Evolutionary conservation across 1,140 invertebrate species (phyloP), one percentile per base, ranked within the genome.

Genomic region (Anoplolepis gracilipes): DNA sequence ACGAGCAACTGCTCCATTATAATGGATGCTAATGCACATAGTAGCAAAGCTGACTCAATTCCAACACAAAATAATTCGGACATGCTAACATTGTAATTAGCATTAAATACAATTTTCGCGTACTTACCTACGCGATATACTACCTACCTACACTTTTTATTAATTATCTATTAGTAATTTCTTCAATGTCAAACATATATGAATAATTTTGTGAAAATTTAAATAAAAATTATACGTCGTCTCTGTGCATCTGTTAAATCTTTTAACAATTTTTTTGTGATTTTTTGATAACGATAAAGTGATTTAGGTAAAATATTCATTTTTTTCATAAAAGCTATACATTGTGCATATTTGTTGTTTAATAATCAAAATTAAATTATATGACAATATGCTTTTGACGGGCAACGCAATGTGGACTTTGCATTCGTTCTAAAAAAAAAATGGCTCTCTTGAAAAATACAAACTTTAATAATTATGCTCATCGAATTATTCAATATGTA

Each of bases 1-100:
- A 79, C 62, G 36, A 53, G 67, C 22, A n/a, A n/a, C n/a, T n/a
- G 22, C 62, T 30, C 42, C 13, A 16, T 39, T 55, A 69, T 55
- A 70, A 79, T 39, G 22, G 13, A 39, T 36, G 25, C n/a, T 59
- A 72, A 82, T 59, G 78, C 28, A 42, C 36, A 69, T 10, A 42
- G 19, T 13, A 42, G 53, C 25, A 25, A 72, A 59, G 28, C 49
- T 67, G 11, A 36, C 65, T 72, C 36, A 46, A 33, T 82, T 72
- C 33, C n/a, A n/a, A 42, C 78, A 49, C 13, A 36, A 73, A 73
- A 82, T 36, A 67, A 25, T 28, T 72, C 36, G 70, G n/a, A 30
- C 33, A 39, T 25, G 2, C 19, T 28, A 72, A 59, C 53, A 36
- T 73, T 22, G 25, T 36, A 36, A 79, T 79, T 79, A 57, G 19